Evolutionary conservation across 1,140 invertebrate genomes (phyloP), one percentile per base, ranked within the genome.

Genomic region (Drosophila rufa): DNA sequence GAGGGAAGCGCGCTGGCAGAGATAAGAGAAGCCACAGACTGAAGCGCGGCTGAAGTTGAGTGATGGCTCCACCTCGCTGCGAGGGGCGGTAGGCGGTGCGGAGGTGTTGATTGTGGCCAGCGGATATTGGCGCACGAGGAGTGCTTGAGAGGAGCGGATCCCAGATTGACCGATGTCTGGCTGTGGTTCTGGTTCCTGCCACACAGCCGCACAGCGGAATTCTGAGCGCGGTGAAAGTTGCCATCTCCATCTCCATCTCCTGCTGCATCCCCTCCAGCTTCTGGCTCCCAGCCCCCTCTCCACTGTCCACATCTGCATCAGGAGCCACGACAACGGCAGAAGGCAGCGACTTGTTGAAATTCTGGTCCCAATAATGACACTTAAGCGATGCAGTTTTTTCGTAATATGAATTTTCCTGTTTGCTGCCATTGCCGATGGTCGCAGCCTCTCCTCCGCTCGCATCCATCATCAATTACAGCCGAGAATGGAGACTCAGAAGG

Each of bases 331-430:
- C 82, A 57, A 65, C 66, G 45, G 64, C 73, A 69, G 79, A 65
- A 62, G 47, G 64, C 73, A 69, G 79, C 75, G 70, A 79, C 84
- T 87, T 80, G 84, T 87, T 83, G 76, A 80, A 82, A 83, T 83
- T 87, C 83, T 87, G 83, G 83, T 87, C 83, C 84, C 83, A 87
- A 87, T 87, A 87, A 87, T 89, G 83, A 87, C 83, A 87, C 84
- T 89, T 89, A 89, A 87, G 82, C 84, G 84, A 89, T 87, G 84
- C 83, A 87, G 50, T 87, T 87, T 87, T 87, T 87, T 87, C 80
- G 84, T 87, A 87, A 87, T 87, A 87, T 83, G 83, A 87, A 89
- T 89, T 89, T 87, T 87, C 83, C 83, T 87, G 83, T 82, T 82
- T 87, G 75, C 69, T 64, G 46, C 61, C 62, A 57, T 58, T 64